These are phyloP conservation scores for Pangasius macronema DNA, from an alignment of 2,797 vertebrate genomes.

Conservation along the genomic window DNA sequence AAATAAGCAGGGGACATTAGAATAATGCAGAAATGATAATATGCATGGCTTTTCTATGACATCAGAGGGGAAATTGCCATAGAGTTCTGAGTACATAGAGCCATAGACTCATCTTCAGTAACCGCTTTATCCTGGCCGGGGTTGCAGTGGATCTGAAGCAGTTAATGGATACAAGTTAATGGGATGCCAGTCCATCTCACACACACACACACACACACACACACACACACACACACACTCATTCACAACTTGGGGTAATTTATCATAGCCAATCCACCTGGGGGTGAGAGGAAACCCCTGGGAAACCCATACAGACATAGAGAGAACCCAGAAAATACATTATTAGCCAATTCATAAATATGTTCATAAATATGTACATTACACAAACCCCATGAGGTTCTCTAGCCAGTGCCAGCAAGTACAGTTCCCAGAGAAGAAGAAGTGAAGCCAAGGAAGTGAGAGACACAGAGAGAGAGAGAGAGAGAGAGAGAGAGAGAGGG, in stretches of 20 bases:
- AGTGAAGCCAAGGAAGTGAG: background rate
- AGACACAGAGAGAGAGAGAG: background rate
- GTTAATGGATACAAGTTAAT: background rate
- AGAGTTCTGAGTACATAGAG: background rate
- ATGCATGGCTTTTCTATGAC: background rate
- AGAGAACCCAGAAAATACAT: background rate
- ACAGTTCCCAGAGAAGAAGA: background rate
- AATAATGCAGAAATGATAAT: background rate
- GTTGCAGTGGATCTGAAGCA: background rate
- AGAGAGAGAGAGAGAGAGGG: too few species aligned
- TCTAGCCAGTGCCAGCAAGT: background rate
- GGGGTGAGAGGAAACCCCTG: background rate
- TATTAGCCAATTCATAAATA: background rate
- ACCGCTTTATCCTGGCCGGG: background rate
- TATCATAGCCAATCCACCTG: background rate
- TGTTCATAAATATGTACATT: background rate
- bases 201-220: too few species aligned
- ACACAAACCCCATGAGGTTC: background rate
- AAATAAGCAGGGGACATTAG: background rate
- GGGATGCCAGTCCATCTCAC: background rate
- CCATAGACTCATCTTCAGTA: background rate
- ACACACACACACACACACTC: background rate
- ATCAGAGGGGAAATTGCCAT: background rate
- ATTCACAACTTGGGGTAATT: background rate
- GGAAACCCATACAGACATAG: background rate